Conservation (phyloP, 2,113 vertebrate genomes). For the Alexandromys fortis region DNA sequence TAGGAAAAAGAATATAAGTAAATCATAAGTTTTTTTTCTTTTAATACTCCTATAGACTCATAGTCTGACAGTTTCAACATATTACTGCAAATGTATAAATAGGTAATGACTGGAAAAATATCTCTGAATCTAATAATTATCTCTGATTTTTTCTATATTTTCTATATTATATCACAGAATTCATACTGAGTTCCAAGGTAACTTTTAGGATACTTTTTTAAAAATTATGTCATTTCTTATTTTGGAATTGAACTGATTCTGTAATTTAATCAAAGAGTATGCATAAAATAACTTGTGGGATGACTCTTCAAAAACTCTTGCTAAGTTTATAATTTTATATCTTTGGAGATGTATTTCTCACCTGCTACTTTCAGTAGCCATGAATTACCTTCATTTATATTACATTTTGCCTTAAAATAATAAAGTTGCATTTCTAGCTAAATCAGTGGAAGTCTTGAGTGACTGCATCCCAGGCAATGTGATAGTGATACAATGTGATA, state of each 20-base stretch:
- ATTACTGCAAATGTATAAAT: constrained; percentile 15
- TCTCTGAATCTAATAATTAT: background rate
- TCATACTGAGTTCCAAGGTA: background rate
- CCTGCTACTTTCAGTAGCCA: background rate
- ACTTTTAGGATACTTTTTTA: background rate
- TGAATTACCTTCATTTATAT: background rate
- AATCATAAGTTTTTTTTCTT: constrained; percentile 1
- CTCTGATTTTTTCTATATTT: background rate
- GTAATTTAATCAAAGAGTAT: constrained; percentile 5
- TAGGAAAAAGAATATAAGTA: constrained; percentile 16
- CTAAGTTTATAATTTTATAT: constrained; percentile 6
- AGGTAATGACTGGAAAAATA: background rate
- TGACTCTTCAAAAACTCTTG: background rate
- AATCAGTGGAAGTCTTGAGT: background rate
- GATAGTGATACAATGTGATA: background rate
- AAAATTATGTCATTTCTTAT: constrained; percentile 45
- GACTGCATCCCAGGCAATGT: background rate
- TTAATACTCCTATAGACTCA: constrained; percentile 12
- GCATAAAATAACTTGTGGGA: background rate
- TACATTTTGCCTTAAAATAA: constrained; percentile 12
- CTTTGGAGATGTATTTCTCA: background rate
- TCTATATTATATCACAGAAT: constrained; percentile 1
- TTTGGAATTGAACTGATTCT: constrained; percentile 23
- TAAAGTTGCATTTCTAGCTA: constrained; percentile 23
- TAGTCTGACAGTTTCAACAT: background rate